Evolutionary conservation across 2,888 invertebrate genomes (phyloP).

Genomic region (Eupithecia tripunctaria): DNA sequence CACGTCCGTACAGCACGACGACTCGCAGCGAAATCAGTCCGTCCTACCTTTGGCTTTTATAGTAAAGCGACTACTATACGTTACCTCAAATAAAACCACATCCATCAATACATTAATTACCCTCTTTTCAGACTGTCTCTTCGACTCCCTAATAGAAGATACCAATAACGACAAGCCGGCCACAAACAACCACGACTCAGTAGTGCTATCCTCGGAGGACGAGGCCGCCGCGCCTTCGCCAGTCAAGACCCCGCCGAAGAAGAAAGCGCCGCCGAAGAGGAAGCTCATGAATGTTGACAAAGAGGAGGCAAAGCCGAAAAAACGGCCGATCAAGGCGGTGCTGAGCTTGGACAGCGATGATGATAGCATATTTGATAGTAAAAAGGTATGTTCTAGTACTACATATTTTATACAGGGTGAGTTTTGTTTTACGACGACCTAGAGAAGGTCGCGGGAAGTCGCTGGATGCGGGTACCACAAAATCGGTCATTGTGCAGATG

Average conservation of each 20-base stretch:
- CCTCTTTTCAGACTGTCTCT: slow-evolving; percentile 71
- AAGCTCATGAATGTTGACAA: slow-evolving; percentile 62
- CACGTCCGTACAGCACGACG: too few relatives aligned
- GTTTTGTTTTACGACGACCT: too few relatives aligned
- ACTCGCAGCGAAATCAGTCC: too few relatives aligned
- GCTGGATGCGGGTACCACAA: too few relatives aligned
- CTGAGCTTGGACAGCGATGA: slow-evolving; percentile 71
- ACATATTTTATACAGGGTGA: too few relatives aligned
- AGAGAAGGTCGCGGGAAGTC: too few relatives aligned
- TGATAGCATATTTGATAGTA: slow-evolving; percentile 79
- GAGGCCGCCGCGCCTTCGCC: slow-evolving; percentile 48
- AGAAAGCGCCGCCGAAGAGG: slow-evolving; percentile 68
- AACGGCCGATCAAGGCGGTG: slow-evolving; percentile 68
- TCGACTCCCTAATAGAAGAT: slow-evolving; percentile 81
- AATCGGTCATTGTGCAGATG: too few relatives aligned
- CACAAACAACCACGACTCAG: slow-evolving; percentile 47
- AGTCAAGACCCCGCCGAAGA: slow-evolving; percentile 61
- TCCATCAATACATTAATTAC: too few relatives aligned
- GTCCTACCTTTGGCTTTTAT: too few relatives aligned
- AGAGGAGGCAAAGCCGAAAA: slow-evolving; percentile 70
- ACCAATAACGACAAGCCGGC: slow-evolving; percentile 66
- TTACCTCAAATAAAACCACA: too few relatives aligned
- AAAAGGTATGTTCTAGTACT: slow-evolving; percentile 62
- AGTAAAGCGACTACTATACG: too few relatives aligned
- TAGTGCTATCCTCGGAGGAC: slow-evolving; percentile 61